A percentile compares a stretch with the other conserved stretches of the same genome.
Evolutionary conservation across 2,888 invertebrate species (phyloP).

Genomic region (Matsumyia berberina): DNA sequence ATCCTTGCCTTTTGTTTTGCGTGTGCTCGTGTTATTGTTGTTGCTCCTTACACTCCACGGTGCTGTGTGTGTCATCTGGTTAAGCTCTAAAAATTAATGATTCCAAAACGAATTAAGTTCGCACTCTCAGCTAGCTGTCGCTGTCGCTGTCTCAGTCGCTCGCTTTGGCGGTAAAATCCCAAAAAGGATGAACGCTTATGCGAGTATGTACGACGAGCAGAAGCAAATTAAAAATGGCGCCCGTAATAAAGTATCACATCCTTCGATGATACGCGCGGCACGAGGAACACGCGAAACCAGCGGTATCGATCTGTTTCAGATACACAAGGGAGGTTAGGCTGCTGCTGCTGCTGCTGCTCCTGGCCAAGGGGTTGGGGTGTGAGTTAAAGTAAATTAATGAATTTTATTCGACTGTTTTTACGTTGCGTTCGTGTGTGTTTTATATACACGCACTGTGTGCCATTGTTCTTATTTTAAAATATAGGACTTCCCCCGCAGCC

Average conservation of each 20-base stretch:
- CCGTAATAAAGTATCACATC: constrained; percentile 70
- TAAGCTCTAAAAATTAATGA: constrained; percentile 84
- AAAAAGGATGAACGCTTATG: constrained; percentile 26
- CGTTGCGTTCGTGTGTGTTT: constrained; percentile 56
- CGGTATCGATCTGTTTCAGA: constrained; percentile 66
- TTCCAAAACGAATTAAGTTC: constrained; percentile 77
- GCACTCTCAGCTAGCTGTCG: constrained; percentile 32
- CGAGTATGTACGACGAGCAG: constrained; percentile 12
- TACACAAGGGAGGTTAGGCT: constrained; percentile 46
- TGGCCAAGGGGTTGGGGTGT: constrained; percentile 2
- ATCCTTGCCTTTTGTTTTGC: constrained; percentile 69
- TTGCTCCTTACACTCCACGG: constrained; percentile 49
- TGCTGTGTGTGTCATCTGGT: constrained; percentile 83
- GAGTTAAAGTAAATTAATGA: constrained; percentile 67
- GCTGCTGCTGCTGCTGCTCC: too few species aligned
- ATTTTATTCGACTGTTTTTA: constrained; percentile 66
- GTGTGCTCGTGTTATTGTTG: constrained; percentile 57
- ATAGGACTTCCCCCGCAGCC: constrained; percentile 8
- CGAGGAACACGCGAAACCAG: constrained; percentile 22
- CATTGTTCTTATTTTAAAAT: constrained; percentile 8
- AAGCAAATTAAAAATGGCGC: constrained; percentile 72
- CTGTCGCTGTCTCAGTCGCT: background rate
- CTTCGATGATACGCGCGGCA: constrained; percentile 28
- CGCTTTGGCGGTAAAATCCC: background rate
- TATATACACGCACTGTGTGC: constrained; percentile 12